Base-by-base conservation (phyloP, 1,140 invertebrate genomes). In the Andrena cerasifolii region DNA sequence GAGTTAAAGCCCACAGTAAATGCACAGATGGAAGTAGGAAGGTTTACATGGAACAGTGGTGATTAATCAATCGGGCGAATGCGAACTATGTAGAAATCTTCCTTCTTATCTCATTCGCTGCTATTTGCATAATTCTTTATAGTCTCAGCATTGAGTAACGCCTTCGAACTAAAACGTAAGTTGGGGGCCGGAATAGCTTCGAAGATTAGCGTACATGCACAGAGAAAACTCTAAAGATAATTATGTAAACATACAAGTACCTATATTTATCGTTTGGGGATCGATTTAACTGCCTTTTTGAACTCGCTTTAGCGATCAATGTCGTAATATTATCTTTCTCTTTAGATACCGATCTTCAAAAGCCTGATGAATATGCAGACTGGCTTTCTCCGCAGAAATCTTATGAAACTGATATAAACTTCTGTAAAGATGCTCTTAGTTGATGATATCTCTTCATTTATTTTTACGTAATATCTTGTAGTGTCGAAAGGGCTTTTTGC, bases 221-320 rank as follows among this genome's bases (percentile, higher is more conserved):
- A 24, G 45, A 7, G 4, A 40, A 24, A 58, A 1, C 26, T 16
- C 40, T 31, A 47, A 47, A 71, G 58, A 59, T 71, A 71, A 16
- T 28, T 28, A 0, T 8, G 28, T 21, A 56, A 58, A 70, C 53
- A 58, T 21, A 33, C 67, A 45, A 12, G 12, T 31, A 28, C 7
- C 67, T 70, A 70, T 58, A 70, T 70, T 70, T 31, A 45, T 31
- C 53, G 16, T 18, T 2, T 2, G 18, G 18, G 33, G 2, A 24
- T 51, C 28, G 12, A 24, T 51, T 66, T 66, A 45, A n/a, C 14
- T 26, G 40, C 16, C n/a, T 18, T 26, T 4, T 2, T 21, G 26
- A 21, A 8, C 4, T n/a, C 4, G 18, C 16, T 6, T 28, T 54
- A 28, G 12, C 14, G 14, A 3, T 33, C 33, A 16, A n/a, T 24